phyloP scores from a whole-genome alignment of 1,140 invertebrate species.

The Hyphantria cunea region DNA sequence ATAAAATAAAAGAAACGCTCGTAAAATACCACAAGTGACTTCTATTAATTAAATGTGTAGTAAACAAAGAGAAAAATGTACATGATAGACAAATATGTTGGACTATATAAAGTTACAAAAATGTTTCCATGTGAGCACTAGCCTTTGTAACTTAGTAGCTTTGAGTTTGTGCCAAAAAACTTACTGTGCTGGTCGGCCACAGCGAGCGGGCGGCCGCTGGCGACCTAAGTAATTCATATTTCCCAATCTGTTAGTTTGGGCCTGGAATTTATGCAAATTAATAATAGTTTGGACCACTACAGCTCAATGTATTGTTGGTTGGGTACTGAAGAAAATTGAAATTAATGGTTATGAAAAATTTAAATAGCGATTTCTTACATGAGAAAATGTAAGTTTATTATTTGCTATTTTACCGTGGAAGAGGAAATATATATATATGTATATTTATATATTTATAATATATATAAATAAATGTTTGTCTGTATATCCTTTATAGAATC shows the following conservation, averaged over 20 bases:
- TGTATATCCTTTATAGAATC: too few species aligned
- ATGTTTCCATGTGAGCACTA: background rate
- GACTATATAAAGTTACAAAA: background rate
- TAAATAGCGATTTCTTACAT: too few species aligned
- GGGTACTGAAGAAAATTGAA: background rate
- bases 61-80: too few species aligned
- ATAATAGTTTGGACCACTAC: conserved; percentile 16
- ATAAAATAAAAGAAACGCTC: too few species aligned
- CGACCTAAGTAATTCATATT: conserved; percentile 17
- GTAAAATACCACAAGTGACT: too few species aligned
- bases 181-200: conserved; percentile 36
- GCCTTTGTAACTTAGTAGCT: conserved; percentile 33
- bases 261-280: conserved; percentile 26
- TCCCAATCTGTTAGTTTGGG: conserved; percentile 23
- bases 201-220: conserved; percentile 12
- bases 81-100: too few species aligned
- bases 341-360: background rate
- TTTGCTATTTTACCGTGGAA: too few species aligned
- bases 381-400: too few species aligned
- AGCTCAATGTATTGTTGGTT: background rate
- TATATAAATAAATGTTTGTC: too few species aligned
- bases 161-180: conserved; percentile 50
- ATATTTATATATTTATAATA: too few species aligned
- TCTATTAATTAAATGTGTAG: too few species aligned
- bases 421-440: too few species aligned